Base-by-base conservation (phyloP, 2,113 vertebrate genomes). In the Acrocephalus kingi region DNA sequence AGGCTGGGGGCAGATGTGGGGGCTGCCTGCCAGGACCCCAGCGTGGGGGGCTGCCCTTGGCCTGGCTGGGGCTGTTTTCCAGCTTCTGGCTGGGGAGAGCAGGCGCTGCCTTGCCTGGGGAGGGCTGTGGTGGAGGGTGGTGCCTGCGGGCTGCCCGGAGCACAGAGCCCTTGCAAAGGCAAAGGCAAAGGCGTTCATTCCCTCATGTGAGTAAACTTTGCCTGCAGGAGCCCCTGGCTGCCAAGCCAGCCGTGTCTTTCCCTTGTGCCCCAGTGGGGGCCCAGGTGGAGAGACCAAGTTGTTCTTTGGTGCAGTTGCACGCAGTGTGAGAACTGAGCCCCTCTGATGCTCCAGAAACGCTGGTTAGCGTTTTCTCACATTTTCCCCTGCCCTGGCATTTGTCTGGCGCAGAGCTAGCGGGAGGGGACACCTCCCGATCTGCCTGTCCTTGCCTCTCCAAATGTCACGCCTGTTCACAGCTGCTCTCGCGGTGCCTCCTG, bases 191-290 rank as follows among this genome's bases (percentile, higher is more conserved):
- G 9, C 43, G 30, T 69, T 51, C n/a, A 31, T 69, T 51, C n/a
- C 46, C 59, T 0, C 0, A 0, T 6, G 3, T 2, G 28, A 71
- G 22, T 1, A 35, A 25, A 69, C 48, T 54, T 37, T 0, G 1
- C 21, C 30, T 28, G 30, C 35, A 12, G 73, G 13, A 93, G 46
- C 48, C 45, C 13, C 59, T 76, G 67, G 52, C 37, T 72, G 35
- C 49, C 37, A 0, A 0, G 5, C 11, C 33, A 2, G n/a, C 35
- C 37, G 37, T 39, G 21, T 58, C 69, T 13, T 76, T 41, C 35
- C 27, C 37, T 4, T 35, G 7, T 49, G 63, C 49, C 80, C 45
- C 31, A 2, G 33, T 8, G 33, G 33, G 23, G 21, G 51, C 41
- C 39, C 0, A 4, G 13, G 45, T 2, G 1, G 49, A 33, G 30